phyloP scores from a whole-genome alignment of 2,888 invertebrate species.

The Dioctria rufipes region DNA sequence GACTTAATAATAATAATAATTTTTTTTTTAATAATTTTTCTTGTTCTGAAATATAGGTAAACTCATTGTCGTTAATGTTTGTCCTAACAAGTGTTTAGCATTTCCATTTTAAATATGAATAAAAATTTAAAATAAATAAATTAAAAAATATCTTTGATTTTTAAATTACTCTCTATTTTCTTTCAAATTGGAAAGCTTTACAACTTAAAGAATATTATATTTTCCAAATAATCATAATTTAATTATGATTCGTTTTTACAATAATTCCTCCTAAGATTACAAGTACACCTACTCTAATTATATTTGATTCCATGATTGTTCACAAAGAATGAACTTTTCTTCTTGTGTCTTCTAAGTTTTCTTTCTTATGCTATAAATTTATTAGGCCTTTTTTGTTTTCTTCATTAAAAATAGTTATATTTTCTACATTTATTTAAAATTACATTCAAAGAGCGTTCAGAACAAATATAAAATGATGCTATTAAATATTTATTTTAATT shows the following conservation, averaged over 20 bases:
- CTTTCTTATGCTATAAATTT: conserved; percentile 23
- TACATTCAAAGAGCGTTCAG: conserved; percentile 23
- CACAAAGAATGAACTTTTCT: conserved; percentile 9
- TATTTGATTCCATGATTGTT: conserved; percentile 19
- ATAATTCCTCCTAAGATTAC: not conserved
- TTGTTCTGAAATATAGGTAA: too few relatives aligned
- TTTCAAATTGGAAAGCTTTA: not conserved
- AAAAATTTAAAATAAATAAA: too few relatives aligned
- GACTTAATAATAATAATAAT: too few relatives aligned
- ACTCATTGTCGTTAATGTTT: too few relatives aligned
- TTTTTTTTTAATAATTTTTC: too few relatives aligned
- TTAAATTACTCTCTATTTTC: not conserved
- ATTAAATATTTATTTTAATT: conserved; percentile 7
- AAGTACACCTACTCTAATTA: not conserved
- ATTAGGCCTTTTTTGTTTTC: conserved; percentile 24
- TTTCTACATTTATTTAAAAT: conserved; percentile 6
- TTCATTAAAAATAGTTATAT: conserved; percentile 4
- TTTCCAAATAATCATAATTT: not conserved
- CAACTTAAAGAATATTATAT: not conserved
- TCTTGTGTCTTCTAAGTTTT: conserved; percentile 3
- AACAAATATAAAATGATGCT: conserved; percentile 26
- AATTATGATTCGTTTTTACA: not conserved
- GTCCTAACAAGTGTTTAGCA: too few relatives aligned
- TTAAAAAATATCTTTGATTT: not conserved
- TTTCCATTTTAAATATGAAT: too few relatives aligned